A percentile compares a stretch with the other conserved stretches of the same genome.
phyloP scores from a whole-genome alignment of 2,113 vertebrate genomes.

The Calyptomena viridis region DNA sequence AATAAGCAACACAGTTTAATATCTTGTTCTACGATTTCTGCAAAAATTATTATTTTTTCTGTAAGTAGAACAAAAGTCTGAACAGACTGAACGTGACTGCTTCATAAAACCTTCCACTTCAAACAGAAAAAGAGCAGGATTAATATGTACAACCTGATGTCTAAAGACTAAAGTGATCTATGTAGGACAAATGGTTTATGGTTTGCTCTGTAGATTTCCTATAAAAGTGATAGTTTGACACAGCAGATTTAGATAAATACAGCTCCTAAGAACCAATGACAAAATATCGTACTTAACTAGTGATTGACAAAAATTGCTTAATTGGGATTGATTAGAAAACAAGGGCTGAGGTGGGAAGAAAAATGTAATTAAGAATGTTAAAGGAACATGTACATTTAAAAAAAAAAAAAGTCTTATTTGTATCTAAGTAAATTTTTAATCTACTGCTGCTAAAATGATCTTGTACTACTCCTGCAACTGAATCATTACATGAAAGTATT shows the following conservation, averaged over 20 bases:
- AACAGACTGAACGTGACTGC: neutral
- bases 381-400: neutral
- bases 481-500: neutral
- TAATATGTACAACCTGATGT: neutral
- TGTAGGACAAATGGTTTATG: neutral
- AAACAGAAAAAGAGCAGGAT: neutral
- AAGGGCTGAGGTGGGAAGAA: neutral
- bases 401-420: neutral
- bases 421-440: neutral
- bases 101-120: neutral
- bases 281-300: rapidly evolving
- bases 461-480: neutral
- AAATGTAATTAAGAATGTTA: neutral
- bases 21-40: neutral
- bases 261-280: neutral
- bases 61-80: neutral
- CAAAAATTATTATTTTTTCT: neutral
- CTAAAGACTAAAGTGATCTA: neutral
- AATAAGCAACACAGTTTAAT: neutral
- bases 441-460: neutral
- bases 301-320: neutral
- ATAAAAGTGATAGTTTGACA: neutral
- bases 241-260: neutral
- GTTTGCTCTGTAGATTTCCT: neutral
- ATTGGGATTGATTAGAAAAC: neutral